Evolutionary conservation across 2,113 vertebrate genomes (phyloP).

Genomic region (Carlito syrichta): DNA sequence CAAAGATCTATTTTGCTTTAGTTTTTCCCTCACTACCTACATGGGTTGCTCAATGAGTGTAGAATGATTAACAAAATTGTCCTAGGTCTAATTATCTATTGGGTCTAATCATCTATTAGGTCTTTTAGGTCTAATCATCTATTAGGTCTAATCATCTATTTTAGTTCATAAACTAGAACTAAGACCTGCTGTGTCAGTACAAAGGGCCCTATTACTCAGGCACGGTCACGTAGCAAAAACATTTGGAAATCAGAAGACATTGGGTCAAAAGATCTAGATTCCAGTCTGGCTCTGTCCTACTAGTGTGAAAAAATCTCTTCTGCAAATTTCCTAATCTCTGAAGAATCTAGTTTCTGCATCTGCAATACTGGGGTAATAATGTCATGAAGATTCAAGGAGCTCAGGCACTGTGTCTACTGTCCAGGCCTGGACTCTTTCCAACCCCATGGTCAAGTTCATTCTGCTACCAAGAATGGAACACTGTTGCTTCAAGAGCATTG

Average conservation of each 20-base stretch:
- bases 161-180: background rate
- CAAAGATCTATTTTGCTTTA: conserved; percentile 1
- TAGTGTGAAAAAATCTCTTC: background rate
- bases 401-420: background rate
- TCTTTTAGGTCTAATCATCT: background rate
- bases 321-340: background rate
- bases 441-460: background rate
- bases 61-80: background rate
- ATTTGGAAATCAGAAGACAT: background rate
- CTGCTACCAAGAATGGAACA: background rate
- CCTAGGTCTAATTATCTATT: background rate
- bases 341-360: background rate
- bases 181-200: too few species aligned
- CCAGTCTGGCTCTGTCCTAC: background rate
- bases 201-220: background rate
- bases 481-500: background rate
- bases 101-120: background rate
- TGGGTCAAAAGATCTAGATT: background rate
- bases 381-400: background rate
- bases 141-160: background rate
- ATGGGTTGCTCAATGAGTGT: background rate
- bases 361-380: background rate
- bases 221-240: background rate
- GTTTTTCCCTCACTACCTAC: background rate
- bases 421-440: background rate